Base-by-base conservation (phyloP, 2,113 vertebrate species). In the Empidonax alnorum region DNA sequence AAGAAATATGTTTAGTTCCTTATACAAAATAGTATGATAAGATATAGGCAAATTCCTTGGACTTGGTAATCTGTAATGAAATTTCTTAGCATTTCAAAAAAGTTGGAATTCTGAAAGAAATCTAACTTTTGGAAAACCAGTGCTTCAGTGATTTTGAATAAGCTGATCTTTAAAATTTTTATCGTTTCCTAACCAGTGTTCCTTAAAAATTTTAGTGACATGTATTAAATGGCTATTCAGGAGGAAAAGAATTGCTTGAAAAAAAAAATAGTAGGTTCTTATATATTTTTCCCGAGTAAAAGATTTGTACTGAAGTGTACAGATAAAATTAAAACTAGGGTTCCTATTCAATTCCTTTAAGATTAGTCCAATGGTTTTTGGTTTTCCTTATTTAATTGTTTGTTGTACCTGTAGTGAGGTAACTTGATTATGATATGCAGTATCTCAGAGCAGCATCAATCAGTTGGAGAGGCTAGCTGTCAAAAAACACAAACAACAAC, bases 41-140 rank as follows among this genome's bases (percentile, higher is more conserved):
- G 1, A 49, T 28, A n/a, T 0, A 3, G 4, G 6, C 5, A 66
- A 62, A 44, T 30, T 47, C 7, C 14, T 79, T 71, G 19, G 11
- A 59, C 71, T 71, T 75, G 10, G 22, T 56, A 52, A 39, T 27
- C 17, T 56, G 8, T 33, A 44, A 39, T 47, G 24, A 30, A 92
- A 69, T 84, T 22, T 4, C 10, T 66, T 74, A 71, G 4, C 10
- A 39, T 52, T 86, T 71, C 8, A 50, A 33, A 49, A 46, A 73
- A 6, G 7, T 22, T 10, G 12, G 20, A 84, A 63, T 65, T 73
- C 10, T 56, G 59, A 37, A 72, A 65, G 28, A 68, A 81, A 52
- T 44, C 2, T 52, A 39, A 18, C 7, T 67, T 78, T 69, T 63
- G 9, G 10, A 62, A 74, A 65, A 25, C 5, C 7, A 41, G 3